A percentile compares a stretch with the other conserved stretches of the same genome.
Evolutionary conservation across 1,140 invertebrate species (phyloP).

Genomic region (Meteorus sp.): DNA sequence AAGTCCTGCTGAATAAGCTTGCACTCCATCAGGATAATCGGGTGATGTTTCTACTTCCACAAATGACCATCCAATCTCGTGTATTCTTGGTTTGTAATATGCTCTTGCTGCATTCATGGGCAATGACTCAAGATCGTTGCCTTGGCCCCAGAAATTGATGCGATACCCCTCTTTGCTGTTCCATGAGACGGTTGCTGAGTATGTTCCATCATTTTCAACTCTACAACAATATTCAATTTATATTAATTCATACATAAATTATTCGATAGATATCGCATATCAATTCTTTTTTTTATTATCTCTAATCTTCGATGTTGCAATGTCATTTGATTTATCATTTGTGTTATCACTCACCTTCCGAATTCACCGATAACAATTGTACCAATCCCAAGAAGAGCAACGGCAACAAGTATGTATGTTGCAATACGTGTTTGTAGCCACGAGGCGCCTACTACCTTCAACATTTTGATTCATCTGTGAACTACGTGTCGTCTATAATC

Average conservation of each 20-base stretch:
- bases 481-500: conserved; percentile 28
- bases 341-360: conserved; percentile 65
- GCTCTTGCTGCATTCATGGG: conserved; percentile 68
- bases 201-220: conserved; percentile 72
- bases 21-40: conserved; percentile 72
- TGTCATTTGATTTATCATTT: too few relatives aligned
- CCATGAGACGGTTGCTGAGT: conserved; percentile 72
- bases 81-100: conserved; percentile 70
- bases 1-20: conserved; percentile 88
- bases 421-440: conserved; percentile 76
- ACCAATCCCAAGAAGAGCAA: conserved; percentile 68
- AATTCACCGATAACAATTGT: conserved; percentile 69
- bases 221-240: conserved; percentile 47
- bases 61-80: conserved; percentile 75
- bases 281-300: background rate
- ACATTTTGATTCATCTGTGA: conserved; percentile 60
- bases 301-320: conserved; percentile 22
- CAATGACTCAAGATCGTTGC: conserved; percentile 67
- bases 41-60: conserved; percentile 77
- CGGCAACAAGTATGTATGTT: conserved; percentile 68
- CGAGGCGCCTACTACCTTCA: conserved; percentile 78
- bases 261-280: background rate
- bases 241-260: background rate
- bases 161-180: conserved; percentile 67
- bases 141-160: conserved; percentile 76